Evolutionary conservation across 2,797 vertebrate species (phyloP), one percentile per base, ranked within the genome.

Genomic region (Hypotaenidia okinawae): DNA sequence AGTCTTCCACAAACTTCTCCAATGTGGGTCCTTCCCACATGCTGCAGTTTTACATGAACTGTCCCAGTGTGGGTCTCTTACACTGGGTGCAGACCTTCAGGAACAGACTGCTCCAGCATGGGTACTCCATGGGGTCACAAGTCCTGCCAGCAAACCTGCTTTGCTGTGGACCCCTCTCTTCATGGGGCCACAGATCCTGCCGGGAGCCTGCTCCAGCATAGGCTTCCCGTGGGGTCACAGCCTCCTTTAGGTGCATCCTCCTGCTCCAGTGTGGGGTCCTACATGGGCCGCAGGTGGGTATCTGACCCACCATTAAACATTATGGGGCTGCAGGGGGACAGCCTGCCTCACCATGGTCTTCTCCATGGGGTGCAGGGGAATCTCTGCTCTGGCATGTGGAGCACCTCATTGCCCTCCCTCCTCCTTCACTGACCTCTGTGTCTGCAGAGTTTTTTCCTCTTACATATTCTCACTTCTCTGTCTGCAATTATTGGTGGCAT

Each of bases 111-210:
- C 47, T 47, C 47, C 47, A 47, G 47, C 22, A 23, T 47, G 47
- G 47, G 47, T 11, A 21, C 47, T 23, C 47, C 21, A 47, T 23
- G 11, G 47, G 47, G 21, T 51, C 32, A 57, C 39, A 45, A 13
- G 39, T 30, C 51, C 62, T 75, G 52, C 37, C 54, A 73, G 39
- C 13, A 57, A 43, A 16, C 32, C 57, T 51, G 58, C 35, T 62
- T 5, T 5, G 2, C 10, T 0, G 1, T 39, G 47, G 35, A 16
- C 28, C 47, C 54, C 28, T 13, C n/a, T 47, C 41, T 32, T n/a
- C 28, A 32, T 2, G 3, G 17, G 13, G 8, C 11, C 16, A n/a
- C 16, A 37, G 25, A 54, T 49, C 33, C 49, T 74, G 28, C 17
- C 33, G 43, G 67, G 32, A 62, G 10, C 25, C 37, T 83, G 39